These are phyloP conservation scores for Nebria salina DNA, from an alignment of 2,888 invertebrate species.

Conservation along the genomic window DNA sequence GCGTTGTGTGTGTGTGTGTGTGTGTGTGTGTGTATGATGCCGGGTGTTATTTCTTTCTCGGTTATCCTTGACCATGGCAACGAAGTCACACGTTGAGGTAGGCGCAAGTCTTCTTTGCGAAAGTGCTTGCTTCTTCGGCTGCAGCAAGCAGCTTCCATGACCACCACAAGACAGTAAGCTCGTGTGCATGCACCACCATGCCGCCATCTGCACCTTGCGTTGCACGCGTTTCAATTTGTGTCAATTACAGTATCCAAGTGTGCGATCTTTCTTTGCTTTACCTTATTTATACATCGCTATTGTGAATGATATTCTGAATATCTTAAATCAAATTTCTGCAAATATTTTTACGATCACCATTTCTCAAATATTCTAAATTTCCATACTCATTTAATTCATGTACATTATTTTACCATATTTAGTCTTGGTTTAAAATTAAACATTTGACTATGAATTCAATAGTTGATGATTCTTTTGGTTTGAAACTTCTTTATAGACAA, in stretches of 20 bases:
- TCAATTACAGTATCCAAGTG: slow-evolving; percentile 26
- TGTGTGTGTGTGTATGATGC: slow-evolving; percentile 14
- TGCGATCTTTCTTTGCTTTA: slow-evolving; percentile 2
- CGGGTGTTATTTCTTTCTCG: neutral
- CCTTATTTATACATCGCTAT: neutral
- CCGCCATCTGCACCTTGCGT: slow-evolving; percentile 35
- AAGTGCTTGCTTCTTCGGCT: neutral
- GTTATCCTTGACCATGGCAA: slow-evolving; percentile 32
- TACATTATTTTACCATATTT: too few relatives aligned
- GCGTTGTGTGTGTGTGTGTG: slow-evolving; percentile 7
- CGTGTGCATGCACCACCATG: slow-evolving; percentile 3
- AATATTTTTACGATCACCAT: too few relatives aligned
- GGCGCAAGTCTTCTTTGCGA: slow-evolving; percentile 16
- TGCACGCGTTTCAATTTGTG: slow-evolving; percentile 33
- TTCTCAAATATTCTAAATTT: too few relatives aligned
- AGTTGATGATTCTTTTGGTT: too few relatives aligned
- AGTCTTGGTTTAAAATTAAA: too few relatives aligned
- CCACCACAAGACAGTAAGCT: slow-evolving; percentile 4
- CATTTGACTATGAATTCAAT: too few relatives aligned
- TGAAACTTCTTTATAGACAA: neutral
- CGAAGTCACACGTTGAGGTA: slow-evolving; percentile 18
- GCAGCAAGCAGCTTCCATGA: slow-evolving; percentile 5
- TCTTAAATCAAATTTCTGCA: neutral
- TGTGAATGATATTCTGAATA: too few relatives aligned
- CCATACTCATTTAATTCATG: too few relatives aligned